A percentile compares a stretch with the other conserved stretches of the same genome.
Conservation (phyloP, 2,113 vertebrate species). For the Willisornis vidua region DNA sequence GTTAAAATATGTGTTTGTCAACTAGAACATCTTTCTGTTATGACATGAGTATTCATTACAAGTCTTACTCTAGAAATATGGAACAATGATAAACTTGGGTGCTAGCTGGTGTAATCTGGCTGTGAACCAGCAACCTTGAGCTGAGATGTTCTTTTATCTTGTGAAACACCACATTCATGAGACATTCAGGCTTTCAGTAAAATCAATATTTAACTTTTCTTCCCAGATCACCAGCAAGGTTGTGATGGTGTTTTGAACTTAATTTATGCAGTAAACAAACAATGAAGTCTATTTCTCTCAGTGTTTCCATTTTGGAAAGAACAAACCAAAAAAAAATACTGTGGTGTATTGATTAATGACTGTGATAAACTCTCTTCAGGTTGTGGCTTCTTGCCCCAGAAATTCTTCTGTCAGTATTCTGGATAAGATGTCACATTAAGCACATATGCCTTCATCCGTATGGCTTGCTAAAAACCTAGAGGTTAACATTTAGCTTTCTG, state of each 20-base stretch:
- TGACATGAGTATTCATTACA: background rate
- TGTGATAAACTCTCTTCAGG: conserved; percentile 82
- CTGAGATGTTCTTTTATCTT: background rate
- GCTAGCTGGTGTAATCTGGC: background rate
- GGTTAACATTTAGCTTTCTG: conserved; percentile 18
- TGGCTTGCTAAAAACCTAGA: background rate
- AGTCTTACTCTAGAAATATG: background rate
- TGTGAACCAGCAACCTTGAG: background rate
- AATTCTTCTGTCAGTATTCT: conserved; percentile 80
- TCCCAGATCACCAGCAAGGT: background rate
- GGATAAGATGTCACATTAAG: conserved; percentile 64
- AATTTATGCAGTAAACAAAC: conserved; percentile 63
- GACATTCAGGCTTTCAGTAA: background rate
- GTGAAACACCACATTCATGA: background rate
- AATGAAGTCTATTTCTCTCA: conserved; percentile 48
- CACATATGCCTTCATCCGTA: conserved; percentile 49
- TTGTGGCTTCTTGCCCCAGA: conserved; percentile 80
- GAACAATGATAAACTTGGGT: background rate
- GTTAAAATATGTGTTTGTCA: background rate
- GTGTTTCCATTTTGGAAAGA: background rate
- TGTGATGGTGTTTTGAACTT: background rate
- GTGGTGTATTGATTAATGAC: conserved; percentile 81
- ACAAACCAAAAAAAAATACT: background rate
- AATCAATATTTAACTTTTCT: background rate
- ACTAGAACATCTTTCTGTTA: background rate